phyloP scores from a whole-genome alignment of 1,140 invertebrate species.

The Lineus longissimus region DNA sequence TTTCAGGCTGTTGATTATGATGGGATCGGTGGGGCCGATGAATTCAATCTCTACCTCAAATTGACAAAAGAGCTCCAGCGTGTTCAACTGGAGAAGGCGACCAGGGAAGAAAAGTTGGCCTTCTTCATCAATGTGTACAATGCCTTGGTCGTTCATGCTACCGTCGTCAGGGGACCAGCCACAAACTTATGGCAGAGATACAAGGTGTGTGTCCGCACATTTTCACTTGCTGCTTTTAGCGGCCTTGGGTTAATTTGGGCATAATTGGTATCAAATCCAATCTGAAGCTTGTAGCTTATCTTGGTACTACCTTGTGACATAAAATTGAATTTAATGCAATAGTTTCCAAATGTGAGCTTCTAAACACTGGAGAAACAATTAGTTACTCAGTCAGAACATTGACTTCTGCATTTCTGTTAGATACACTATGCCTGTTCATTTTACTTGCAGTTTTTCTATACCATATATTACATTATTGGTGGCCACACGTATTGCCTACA shows the following conservation, averaged over 20 bases:
- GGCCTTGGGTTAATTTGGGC: too few species aligned
- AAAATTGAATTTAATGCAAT: too few species aligned
- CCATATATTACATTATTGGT: constrained; percentile 53
- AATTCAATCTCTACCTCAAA: constrained; percentile 36
- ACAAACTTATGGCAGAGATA: constrained; percentile 53
- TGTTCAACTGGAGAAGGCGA: constrained; percentile 38
- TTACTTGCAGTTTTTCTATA: constrained; percentile 54
- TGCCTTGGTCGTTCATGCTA: constrained; percentile 55
- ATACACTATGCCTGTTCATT: too few species aligned
- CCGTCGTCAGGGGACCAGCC: constrained; percentile 46
- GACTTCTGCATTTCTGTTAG: too few species aligned
- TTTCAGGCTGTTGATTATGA: constrained; percentile 45
- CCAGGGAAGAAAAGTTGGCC: constrained; percentile 49
- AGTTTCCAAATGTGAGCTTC: too few species aligned
- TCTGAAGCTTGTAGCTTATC: too few species aligned
- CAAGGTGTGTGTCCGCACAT: constrained; percentile 43
- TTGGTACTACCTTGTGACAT: too few species aligned
- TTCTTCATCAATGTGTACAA: constrained; percentile 58
- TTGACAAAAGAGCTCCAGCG: constrained; percentile 39
- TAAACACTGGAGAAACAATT: too few species aligned
- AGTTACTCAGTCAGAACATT: too few species aligned
- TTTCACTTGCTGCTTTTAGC: too few species aligned
- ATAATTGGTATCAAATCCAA: too few species aligned
- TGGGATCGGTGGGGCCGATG: constrained; percentile 37
- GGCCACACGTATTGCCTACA: constrained; percentile 53